Evolutionary conservation across 2,888 invertebrate species (phyloP).

Genomic region (Acanthacorydalis orientalis): DNA sequence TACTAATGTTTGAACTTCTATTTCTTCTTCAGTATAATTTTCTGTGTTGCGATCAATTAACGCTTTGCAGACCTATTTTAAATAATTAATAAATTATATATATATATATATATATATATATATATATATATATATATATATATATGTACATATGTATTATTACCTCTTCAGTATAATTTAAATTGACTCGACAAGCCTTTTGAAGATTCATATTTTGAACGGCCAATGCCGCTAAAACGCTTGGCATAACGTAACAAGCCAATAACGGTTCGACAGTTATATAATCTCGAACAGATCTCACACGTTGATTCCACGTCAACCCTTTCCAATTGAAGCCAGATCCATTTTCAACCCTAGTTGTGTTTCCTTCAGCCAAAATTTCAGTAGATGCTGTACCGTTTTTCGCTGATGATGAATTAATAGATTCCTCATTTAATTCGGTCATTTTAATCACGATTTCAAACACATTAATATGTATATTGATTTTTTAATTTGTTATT

Average conservation of each 20-base stretch:
- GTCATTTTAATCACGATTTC: too few species aligned
- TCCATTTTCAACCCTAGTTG: too few species aligned
- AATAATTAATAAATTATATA: neutral
- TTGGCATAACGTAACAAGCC: slow-evolving; percentile 51
- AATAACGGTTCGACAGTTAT: slow-evolving; percentile 63
- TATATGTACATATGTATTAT: neutral
- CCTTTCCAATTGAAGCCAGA: too few species aligned
- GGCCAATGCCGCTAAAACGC: slow-evolving; percentile 49
- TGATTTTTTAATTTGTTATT: too few species aligned
- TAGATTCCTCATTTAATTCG: too few species aligned
- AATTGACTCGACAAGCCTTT: slow-evolving; percentile 72
- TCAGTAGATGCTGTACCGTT: too few species aligned
- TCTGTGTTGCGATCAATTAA: slow-evolving; percentile 55
- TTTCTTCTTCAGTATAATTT: slow-evolving; percentile 41
- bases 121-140: too few species aligned
- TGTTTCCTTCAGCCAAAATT: too few species aligned
- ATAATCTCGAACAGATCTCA: slow-evolving; percentile 23
- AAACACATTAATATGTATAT: too few species aligned
- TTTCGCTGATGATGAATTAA: too few species aligned
- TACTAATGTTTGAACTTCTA: slow-evolving; percentile 50
- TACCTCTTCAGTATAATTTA: slow-evolving; percentile 45
- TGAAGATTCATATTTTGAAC: slow-evolving; percentile 74
- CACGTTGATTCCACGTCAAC: too few species aligned
- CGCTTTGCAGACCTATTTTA: slow-evolving; percentile 44
- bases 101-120: neutral